Conservation (phyloP, 2,888 invertebrate genomes). For the Cataglyphis rosenhaueri region DNA sequence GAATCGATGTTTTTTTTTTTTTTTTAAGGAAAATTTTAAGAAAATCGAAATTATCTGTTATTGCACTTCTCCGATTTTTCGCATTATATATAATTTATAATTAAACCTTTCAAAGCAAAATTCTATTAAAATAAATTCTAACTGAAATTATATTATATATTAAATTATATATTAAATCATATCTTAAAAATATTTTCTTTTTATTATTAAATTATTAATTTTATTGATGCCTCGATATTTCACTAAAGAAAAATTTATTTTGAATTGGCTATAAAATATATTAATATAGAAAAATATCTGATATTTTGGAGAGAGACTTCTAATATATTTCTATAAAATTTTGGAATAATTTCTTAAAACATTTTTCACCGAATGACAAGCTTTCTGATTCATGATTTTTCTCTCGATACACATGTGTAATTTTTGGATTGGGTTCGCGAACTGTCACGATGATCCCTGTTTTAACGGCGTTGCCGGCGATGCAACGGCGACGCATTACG, state of each 20-base stretch:
- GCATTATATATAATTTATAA: background rate
- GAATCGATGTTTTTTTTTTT: background rate
- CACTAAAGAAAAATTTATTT: too few species aligned
- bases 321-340: background rate
- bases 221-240: too few species aligned
- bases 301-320: too few species aligned
- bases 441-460: background rate
- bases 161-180: too few species aligned
- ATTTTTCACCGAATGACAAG: background rate
- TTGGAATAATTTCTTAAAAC: background rate
- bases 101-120: background rate
- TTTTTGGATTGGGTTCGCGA: background rate
- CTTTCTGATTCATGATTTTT: background rate
- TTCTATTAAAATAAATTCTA: background rate
- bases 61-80: background rate
- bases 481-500: slow-evolving; percentile 58
- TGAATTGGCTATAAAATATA: background rate
- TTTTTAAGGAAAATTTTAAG: background rate
- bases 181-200: too few species aligned
- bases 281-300: too few species aligned
- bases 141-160: background rate
- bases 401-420: background rate
- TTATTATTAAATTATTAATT: too few species aligned
- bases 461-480: slow-evolving; percentile 11
- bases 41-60: background rate